These are phyloP conservation scores for Dugesia japonica DNA, from an alignment of 2,888 invertebrate species.

Conservation along the genomic window DNA sequence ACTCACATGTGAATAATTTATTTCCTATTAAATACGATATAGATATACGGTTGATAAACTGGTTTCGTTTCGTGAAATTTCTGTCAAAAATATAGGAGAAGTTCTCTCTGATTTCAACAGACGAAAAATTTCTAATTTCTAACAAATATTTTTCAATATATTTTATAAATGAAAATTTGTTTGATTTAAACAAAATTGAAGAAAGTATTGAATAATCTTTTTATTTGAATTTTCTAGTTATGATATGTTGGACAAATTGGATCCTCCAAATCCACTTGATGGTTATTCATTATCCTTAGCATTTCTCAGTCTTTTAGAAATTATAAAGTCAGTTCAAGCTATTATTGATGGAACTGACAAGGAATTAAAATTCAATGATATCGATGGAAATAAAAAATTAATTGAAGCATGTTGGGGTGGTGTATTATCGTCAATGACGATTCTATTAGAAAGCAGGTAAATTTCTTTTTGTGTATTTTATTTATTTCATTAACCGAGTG, in stretches of 20 bases:
- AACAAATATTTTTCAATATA: too few relatives aligned
- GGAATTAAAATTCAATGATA: neutral
- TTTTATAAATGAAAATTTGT: too few relatives aligned
- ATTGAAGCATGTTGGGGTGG: slow-evolving; percentile 64
- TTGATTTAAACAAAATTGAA: too few relatives aligned
- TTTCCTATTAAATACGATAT: too few relatives aligned
- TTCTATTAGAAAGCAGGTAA: slow-evolving; percentile 72
- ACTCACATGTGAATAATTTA: too few relatives aligned
- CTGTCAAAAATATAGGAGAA: too few relatives aligned
- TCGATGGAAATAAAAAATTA: slow-evolving; percentile 54
- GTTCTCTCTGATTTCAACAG: too few relatives aligned
- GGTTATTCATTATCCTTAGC: slow-evolving; percentile 91
- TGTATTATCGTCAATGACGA: slow-evolving; percentile 70
- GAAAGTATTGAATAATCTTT: too few relatives aligned
- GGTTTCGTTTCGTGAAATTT: too few relatives aligned
- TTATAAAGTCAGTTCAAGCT: slow-evolving; percentile 57
- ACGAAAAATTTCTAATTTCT: too few relatives aligned
- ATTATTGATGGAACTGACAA: slow-evolving; percentile 50
- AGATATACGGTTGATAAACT: too few relatives aligned
- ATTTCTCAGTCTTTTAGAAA: slow-evolving; percentile 76
- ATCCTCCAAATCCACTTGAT: slow-evolving; percentile 79
- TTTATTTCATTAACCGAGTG: too few relatives aligned
- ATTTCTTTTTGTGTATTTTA: slow-evolving; percentile 21
- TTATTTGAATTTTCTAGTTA: slow-evolving; percentile 56
- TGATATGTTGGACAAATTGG: slow-evolving; percentile 84